A percentile compares a stretch with the other conserved stretches of the same genome.
Conservation (phyloP, 1,140 invertebrate species). For the Drosophila paulistorum region DNA sequence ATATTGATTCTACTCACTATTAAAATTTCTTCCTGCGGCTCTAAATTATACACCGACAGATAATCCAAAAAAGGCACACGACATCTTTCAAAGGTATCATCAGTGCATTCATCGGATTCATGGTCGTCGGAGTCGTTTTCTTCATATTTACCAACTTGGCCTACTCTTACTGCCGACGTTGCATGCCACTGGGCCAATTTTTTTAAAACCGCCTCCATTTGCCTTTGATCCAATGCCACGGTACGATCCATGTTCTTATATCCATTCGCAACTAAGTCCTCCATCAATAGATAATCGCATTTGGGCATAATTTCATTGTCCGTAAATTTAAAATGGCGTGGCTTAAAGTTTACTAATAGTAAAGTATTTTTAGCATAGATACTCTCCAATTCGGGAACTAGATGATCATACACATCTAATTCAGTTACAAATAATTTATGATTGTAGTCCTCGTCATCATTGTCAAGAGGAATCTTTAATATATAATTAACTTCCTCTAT, state of each 20-base stretch:
- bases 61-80: constrained; percentile 64
- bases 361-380: constrained; percentile 58
- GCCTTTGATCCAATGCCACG: constrained; percentile 83
- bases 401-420: constrained; percentile 59
- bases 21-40: constrained; percentile 51
- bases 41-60: constrained; percentile 49
- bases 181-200: constrained; percentile 85
- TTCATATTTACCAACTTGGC: constrained; percentile 49
- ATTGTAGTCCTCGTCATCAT: constrained; percentile 43
- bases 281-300: constrained; percentile 62
- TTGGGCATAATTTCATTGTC: constrained; percentile 22
- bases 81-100: constrained; percentile 52
- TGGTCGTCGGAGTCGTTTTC: constrained; percentile 11
- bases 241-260: constrained; percentile 83
- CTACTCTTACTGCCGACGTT: constrained; percentile 59
- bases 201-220: constrained; percentile 83
- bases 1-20: constrained; percentile 41
- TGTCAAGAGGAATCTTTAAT: constrained; percentile 60
- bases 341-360: constrained; percentile 52
- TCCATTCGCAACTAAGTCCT: constrained; percentile 46
- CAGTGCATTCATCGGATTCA: constrained; percentile 49
- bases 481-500: constrained; percentile 51
- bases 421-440: constrained; percentile 55
- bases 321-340: constrained; percentile 48
- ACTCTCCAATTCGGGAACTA: constrained; percentile 59